Conservation (phyloP, 2,888 invertebrate genomes). For the Hedychridium roseum region DNA sequence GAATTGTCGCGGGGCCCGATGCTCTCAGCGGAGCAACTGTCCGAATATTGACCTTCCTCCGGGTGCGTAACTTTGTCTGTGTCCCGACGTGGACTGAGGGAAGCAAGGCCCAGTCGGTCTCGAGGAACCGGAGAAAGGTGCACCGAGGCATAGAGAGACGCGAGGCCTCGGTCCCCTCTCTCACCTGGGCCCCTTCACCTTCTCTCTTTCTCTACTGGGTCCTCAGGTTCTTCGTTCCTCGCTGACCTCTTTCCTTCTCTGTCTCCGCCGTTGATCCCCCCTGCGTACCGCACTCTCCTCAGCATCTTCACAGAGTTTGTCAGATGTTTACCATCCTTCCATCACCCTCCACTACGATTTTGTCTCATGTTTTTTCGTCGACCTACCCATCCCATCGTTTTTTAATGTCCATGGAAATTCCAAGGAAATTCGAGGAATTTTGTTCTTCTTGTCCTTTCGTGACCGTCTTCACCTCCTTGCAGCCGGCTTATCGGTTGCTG, state of each 20-base stretch:
- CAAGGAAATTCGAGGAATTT: too few species aligned
- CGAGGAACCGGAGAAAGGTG: conserved; percentile 55
- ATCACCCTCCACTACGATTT: background rate
- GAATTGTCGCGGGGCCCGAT: too few species aligned
- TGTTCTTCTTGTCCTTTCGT: too few species aligned
- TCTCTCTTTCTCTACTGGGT: conserved; percentile 8
- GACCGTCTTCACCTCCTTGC: too few species aligned
- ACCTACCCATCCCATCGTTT: too few species aligned
- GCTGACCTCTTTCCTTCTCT: background rate
- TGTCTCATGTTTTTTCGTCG: background rate
- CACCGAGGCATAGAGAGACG: conserved; percentile 26
- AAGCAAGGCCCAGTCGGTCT: conserved; percentile 44
- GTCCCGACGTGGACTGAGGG: conserved; percentile 57
- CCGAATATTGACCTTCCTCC: conserved; percentile 50
- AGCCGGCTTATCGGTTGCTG: too few species aligned
- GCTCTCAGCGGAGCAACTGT: conserved; percentile 32
- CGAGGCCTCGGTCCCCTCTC: conserved; percentile 13
- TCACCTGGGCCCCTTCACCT: conserved; percentile 3
- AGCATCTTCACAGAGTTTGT: background rate
- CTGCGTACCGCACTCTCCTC: background rate
- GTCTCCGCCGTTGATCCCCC: background rate
- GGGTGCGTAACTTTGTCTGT: conserved; percentile 54
- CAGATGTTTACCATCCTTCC: too few species aligned
- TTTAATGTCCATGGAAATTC: too few species aligned
- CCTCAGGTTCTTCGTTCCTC: background rate